Evolutionary conservation across 2,888 invertebrate species (phyloP).

Genomic region (Muscina levida): DNA sequence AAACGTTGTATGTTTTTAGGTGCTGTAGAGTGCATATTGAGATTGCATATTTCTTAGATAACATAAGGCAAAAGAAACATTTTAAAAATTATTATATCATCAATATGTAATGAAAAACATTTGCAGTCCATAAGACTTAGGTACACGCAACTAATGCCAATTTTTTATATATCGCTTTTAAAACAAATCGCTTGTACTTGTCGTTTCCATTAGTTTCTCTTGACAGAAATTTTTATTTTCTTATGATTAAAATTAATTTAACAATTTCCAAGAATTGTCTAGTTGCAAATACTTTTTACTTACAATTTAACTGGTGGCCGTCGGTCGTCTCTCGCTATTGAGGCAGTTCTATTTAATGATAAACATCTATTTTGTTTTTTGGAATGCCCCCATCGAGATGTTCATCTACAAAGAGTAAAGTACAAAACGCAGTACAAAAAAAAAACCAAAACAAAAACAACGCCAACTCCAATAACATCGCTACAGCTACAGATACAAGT

Average conservation of each 20-base stretch:
- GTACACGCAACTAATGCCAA: too few relatives aligned
- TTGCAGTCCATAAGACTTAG: too few relatives aligned
- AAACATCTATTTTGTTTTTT: conserved; percentile 65
- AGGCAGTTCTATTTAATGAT: conserved; percentile 61
- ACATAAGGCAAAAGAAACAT: too few relatives aligned
- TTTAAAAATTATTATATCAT: too few relatives aligned
- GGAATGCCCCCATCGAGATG: conserved; percentile 68
- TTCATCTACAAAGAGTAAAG: conserved; percentile 69
- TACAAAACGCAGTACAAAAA: neutral
- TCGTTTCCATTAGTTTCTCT: conserved; percentile 29
- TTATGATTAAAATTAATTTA: conserved; percentile 64
- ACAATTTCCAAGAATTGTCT: conserved; percentile 57
- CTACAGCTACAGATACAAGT: conserved; percentile 68
- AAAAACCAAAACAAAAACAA: neutral
- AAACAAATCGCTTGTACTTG: conserved; percentile 58
- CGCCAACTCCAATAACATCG: conserved; percentile 8
- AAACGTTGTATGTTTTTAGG: too few relatives aligned
- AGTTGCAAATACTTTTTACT: conserved; percentile 31
- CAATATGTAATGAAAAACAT: too few relatives aligned
- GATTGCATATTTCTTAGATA: too few relatives aligned
- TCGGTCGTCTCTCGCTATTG: neutral
- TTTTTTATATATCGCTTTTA: too few relatives aligned
- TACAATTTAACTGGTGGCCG: conserved; percentile 58
- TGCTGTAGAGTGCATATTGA: too few relatives aligned
- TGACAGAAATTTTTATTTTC: conserved; percentile 50